Percentiles rank a stretch among this genome's conserved stretches.
Conservation (phyloP, 1,140 invertebrate species). For the Zaprionus camerounensis region DNA sequence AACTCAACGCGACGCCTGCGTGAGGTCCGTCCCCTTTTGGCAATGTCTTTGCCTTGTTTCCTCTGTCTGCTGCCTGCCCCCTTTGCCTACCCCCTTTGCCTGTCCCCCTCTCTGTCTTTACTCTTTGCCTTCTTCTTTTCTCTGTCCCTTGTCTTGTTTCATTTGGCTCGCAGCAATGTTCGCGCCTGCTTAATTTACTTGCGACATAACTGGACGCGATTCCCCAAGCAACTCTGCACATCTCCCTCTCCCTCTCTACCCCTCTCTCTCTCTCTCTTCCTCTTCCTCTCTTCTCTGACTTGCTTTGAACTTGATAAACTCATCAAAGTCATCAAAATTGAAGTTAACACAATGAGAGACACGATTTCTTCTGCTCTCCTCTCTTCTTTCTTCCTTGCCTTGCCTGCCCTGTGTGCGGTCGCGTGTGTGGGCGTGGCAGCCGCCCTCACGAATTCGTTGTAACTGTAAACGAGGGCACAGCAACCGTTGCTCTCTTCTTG, state of each 20-base stretch:
- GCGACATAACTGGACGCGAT: constrained; percentile 22
- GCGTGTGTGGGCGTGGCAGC: constrained; percentile 48
- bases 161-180: constrained; percentile 69
- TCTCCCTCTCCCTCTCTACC: background rate
- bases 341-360: constrained; percentile 69
- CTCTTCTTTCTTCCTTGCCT: background rate
- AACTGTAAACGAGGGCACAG: constrained; percentile 54
- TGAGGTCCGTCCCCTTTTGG: constrained; percentile 14
- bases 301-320: constrained; percentile 66
- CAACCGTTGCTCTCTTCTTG: constrained; percentile 43
- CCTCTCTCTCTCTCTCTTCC: too few relatives aligned
- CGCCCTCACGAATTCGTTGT: constrained; percentile 70
- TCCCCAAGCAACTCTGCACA: background rate
- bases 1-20: constrained; percentile 46
- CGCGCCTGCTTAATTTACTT: constrained; percentile 77
- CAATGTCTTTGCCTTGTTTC: constrained; percentile 19
- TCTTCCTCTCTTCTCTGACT: constrained; percentile 18
- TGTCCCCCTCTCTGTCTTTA: constrained; percentile 19
- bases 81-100: too few relatives aligned
- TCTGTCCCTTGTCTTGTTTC: constrained; percentile 1
- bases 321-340: constrained; percentile 77
- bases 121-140: background rate
- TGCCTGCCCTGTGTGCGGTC: constrained; percentile 29
- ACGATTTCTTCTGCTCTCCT: constrained; percentile 46
- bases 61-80: constrained; percentile 25